Percentiles rank a stretch among this genome's conserved stretches.
Conservation (phyloP, 2,113 vertebrate species). For the Malurus alboscapulatus region DNA sequence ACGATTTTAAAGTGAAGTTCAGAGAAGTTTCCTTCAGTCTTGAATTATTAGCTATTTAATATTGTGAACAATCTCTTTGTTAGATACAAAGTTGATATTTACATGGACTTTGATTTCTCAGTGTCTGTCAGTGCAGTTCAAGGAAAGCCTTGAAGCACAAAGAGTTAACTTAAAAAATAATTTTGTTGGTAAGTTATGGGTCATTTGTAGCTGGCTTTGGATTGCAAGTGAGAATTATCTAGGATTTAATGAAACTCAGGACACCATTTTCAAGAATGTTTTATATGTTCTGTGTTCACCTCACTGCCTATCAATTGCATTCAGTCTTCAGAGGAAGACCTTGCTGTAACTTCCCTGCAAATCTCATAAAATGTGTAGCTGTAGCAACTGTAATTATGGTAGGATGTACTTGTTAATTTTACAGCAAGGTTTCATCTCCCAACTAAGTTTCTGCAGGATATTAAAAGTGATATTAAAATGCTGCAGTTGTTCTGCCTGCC, state of each 20-base stretch:
- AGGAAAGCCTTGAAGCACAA: neutral
- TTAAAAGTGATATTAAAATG: constrained; percentile 55
- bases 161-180: neutral
- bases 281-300: neutral
- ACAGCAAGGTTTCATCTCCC: neutral
- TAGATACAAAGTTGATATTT: neutral
- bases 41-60: neutral
- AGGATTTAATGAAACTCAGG: constrained; percentile 10
- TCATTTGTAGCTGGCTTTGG: neutral
- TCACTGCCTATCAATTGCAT: neutral
- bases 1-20: neutral
- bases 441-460: constrained; percentile 47
- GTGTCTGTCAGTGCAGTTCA: neutral
- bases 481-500: constrained; percentile 20
- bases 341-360: constrained; percentile 14
- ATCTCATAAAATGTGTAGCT: constrained; percentile 22
- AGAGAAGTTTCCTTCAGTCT: neutral
- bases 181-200: neutral
- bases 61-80: neutral
- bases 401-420: constrained; percentile 26
- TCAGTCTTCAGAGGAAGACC: constrained; percentile 36
- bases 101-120: neutral
- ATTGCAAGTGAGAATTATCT: neutral
- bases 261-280: neutral
- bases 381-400: neutral